These are phyloP conservation scores for Amiota communis DNA, from an alignment of 2,888 invertebrate species.

Conservation along the genomic window DNA sequence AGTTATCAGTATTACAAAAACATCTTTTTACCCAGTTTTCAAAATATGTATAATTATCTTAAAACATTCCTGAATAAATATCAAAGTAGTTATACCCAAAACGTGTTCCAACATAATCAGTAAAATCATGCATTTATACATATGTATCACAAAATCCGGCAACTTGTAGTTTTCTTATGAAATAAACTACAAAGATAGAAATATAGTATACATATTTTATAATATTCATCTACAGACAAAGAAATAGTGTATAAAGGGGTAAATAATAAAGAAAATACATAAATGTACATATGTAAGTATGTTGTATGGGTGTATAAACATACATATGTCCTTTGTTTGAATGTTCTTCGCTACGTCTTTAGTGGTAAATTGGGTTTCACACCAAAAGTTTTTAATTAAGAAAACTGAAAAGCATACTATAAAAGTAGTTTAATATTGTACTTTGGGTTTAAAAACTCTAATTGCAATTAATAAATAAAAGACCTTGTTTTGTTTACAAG, in stretches of 20 bases:
- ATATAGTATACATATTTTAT: constrained; percentile 64
- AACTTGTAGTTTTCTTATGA: constrained; percentile 60
- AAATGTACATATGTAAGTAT: background rate
- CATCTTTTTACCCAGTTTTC: background rate
- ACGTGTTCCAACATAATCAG: constrained; percentile 68
- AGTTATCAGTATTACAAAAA: too few species aligned
- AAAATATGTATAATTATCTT: background rate
- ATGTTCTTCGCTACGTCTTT: too few species aligned
- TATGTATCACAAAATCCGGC: background rate
- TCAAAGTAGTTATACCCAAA: constrained; percentile 20
- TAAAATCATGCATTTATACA: constrained; percentile 44
- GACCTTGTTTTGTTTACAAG: too few species aligned
- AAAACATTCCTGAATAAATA: too few species aligned
- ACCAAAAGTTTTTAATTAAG: too few species aligned
- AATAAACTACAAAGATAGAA: constrained; percentile 62
- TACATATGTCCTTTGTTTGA: too few species aligned
- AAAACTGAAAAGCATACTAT: too few species aligned
- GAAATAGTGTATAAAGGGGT: constrained; percentile 49
- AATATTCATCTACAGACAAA: constrained; percentile 31
- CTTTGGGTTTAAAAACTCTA: too few species aligned
- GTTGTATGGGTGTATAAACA: too few species aligned
- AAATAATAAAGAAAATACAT: constrained; percentile 43
- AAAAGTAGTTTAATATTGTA: too few species aligned
- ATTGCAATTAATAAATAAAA: too few species aligned
- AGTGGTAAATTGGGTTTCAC: too few species aligned